Evolutionary conservation across 2,797 vertebrate genomes (phyloP).

Genomic region (Clangula hyemalis): DNA sequence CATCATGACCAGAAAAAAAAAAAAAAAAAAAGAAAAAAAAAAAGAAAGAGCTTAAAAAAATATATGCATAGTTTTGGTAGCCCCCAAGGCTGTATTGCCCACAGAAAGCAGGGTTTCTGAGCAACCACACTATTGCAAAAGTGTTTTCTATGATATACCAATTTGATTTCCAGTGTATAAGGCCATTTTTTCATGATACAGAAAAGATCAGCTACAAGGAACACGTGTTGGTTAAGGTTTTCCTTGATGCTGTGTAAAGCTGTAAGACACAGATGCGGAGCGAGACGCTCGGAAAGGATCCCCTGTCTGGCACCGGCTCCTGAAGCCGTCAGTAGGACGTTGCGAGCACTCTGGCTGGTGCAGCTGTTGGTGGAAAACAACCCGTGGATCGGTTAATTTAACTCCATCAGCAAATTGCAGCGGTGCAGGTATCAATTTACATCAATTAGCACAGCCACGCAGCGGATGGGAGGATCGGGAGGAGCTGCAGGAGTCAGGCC

Average conservation of each 20-base stretch:
- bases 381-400: not conserved
- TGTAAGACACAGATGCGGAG: not conserved
- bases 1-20: not conserved
- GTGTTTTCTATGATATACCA: not conserved
- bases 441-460: conserved; percentile 50
- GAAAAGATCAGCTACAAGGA: not conserved
- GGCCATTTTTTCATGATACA: not conserved
- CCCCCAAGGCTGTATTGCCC: not conserved
- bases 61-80: not conserved
- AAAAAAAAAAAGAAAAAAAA: not conserved
- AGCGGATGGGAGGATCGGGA: conserved; percentile 31
- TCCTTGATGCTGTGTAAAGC: not conserved
- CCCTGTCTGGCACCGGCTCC: not conserved
- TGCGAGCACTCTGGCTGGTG: not conserved
- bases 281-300: not conserved
- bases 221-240: not conserved
- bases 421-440: not conserved
- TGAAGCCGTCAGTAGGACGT: not conserved
- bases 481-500: not conserved
- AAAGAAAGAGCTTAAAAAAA: not conserved
- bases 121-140: not conserved
- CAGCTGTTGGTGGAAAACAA: not conserved
- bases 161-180: not conserved
- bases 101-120: not conserved
- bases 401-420: conserved; percentile 17